A percentile compares a stretch with the other conserved stretches of the same genome.
These are phyloP conservation scores for Leptinotarsa lineolata DNA, from an alignment of 1,140 invertebrate species.

Conservation along the genomic window DNA sequence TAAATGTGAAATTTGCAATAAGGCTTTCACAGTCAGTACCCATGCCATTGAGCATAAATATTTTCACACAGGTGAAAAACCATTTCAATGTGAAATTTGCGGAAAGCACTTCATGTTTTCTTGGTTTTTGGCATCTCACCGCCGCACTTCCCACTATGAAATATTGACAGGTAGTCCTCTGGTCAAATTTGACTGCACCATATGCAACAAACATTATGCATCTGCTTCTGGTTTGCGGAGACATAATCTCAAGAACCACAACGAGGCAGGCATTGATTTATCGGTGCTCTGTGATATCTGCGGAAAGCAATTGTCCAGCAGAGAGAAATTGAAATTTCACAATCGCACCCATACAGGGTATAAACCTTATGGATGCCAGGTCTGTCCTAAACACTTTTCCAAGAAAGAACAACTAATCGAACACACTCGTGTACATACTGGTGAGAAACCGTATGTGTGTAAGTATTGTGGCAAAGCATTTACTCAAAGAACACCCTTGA, in stretches of 20 bases:
- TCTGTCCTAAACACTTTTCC: constrained; percentile 69
- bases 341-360: constrained; percentile 73
- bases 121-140: constrained; percentile 51
- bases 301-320: constrained; percentile 76
- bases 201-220: constrained; percentile 54
- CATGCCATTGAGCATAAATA: constrained; percentile 56
- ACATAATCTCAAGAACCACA: constrained; percentile 52
- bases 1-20: constrained; percentile 59
- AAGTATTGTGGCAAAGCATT: constrained; percentile 76
- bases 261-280: constrained; percentile 43
- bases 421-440: constrained; percentile 68
- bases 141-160: constrained; percentile 53
- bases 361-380: constrained; percentile 72
- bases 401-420: constrained; percentile 67
- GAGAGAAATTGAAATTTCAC: constrained; percentile 74
- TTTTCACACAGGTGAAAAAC: constrained; percentile 64
- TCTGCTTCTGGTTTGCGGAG: constrained; percentile 50
- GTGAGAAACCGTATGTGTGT: constrained; percentile 69
- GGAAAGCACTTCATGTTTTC: constrained; percentile 59
- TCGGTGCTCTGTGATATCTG: constrained; percentile 71
- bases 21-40: constrained; percentile 59
- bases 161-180: constrained; percentile 52
- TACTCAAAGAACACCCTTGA: constrained; percentile 72
- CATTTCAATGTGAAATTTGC: constrained; percentile 67
- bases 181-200: constrained; percentile 52